Evolutionary conservation across 2,797 vertebrate genomes (phyloP).

Genomic region (Acridotheres tristis): DNA sequence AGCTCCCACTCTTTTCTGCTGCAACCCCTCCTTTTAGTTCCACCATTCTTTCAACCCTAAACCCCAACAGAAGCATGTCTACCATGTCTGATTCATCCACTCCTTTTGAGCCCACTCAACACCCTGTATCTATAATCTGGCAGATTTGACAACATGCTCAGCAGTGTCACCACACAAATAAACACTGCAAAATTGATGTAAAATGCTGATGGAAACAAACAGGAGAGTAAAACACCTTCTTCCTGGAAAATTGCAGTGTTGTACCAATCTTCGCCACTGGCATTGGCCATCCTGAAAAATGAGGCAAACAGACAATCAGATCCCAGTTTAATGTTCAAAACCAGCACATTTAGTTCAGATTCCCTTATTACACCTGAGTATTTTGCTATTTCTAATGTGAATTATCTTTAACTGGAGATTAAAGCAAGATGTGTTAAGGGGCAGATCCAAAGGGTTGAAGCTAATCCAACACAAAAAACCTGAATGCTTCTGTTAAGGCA

Average conservation of each 20-base stretch:
- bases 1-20: not conserved
- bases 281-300: not conserved
- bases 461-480: not conserved
- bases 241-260: not conserved
- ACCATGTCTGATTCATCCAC: not conserved
- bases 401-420: not conserved
- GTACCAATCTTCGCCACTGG: not conserved
- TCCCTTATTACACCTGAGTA: not conserved
- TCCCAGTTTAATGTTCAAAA: not conserved
- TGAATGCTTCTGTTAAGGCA: not conserved
- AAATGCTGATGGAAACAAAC: not conserved
- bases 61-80: not conserved
- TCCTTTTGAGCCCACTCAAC: not conserved
- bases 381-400: not conserved
- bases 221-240: slow-evolving; percentile 30
- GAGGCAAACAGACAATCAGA: not conserved
- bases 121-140: not conserved
- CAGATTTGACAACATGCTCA: not conserved
- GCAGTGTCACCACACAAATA: not conserved
- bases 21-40: not conserved
- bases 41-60: not conserved
- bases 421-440: not conserved
- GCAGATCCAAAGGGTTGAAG: not conserved
- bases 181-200: not conserved
- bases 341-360: not conserved